A percentile compares a stretch with the other conserved stretches of the same genome.
These are phyloP conservation scores for Geococcyx californianus DNA, from an alignment of 2,113 vertebrate species.

Conservation along the genomic window DNA sequence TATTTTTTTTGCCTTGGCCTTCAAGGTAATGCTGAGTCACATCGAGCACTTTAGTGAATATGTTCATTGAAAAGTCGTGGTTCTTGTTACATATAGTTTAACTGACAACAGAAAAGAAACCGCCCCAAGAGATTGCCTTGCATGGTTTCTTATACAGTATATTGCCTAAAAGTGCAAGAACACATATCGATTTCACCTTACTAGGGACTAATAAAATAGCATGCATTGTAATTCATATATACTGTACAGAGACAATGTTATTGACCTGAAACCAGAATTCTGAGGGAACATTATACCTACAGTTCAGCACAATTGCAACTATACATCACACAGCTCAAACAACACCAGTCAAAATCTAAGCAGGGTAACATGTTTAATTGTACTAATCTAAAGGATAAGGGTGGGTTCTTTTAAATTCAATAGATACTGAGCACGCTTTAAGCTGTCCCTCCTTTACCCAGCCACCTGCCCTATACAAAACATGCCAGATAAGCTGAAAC, in stretches of 20 bases:
- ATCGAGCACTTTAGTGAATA: neutral
- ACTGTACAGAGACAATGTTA: neutral
- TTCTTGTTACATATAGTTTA: conserved; percentile 21
- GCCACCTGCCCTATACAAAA: neutral
- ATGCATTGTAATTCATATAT: neutral
- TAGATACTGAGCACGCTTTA: neutral
- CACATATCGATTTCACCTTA: neutral
- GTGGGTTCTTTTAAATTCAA: neutral
- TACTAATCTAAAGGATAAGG: neutral
- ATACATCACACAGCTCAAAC: neutral
- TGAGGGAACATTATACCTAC: neutral
- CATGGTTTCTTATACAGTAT: neutral
- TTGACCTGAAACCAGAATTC: neutral
- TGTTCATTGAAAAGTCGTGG: neutral
- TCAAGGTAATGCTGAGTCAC: neutral
- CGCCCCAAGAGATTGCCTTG: neutral
- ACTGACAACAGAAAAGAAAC: neutral
- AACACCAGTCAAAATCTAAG: neutral
- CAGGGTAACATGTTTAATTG: neutral
- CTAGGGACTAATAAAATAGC: neutral
- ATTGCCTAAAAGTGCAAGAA: neutral
- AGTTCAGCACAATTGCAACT: neutral
- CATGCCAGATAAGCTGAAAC: neutral
- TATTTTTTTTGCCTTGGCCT: neutral
- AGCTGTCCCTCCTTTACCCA: neutral